A percentile compares a stretch with the other conserved stretches of the same genome.
phyloP scores from a whole-genome alignment of 2,113 vertebrate genomes.

The Ictalurus punctatus region DNA sequence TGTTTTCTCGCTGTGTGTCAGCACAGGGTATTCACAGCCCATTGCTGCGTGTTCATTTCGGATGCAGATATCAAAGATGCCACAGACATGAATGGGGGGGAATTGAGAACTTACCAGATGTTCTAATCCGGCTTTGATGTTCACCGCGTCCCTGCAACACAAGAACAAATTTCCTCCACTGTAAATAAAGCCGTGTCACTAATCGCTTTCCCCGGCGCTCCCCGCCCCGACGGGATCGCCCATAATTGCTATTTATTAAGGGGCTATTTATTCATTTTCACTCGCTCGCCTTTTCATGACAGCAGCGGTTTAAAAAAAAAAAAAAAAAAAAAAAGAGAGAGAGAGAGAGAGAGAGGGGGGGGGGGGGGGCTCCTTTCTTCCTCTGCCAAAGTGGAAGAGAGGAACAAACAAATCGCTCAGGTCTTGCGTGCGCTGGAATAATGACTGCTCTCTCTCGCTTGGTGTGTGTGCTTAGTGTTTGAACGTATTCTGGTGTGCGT shows the following conservation, averaged over 20 bases:
- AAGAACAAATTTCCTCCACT: conserved; percentile 80
- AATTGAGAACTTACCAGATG: conserved; percentile 91
- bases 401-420: conserved; percentile 30
- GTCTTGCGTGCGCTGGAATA: conserved; percentile 20
- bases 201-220: conserved; percentile 37
- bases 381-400: conserved; percentile 31
- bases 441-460: conserved; percentile 11
- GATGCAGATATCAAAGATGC: conserved; percentile 87
- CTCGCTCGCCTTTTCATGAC: conserved; percentile 16
- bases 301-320: neutral
- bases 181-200: conserved; percentile 68
- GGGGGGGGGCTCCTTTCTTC: conserved; percentile 13
- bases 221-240: conserved; percentile 33
- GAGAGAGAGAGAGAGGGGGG: too few species aligned
- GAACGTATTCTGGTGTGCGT: neutral
- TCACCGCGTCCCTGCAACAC: conserved; percentile 81
- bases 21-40: conserved; percentile 83
- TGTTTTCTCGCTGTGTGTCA: conserved; percentile 76
- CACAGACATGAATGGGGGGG: conserved; percentile 81
- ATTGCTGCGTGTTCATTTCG: conserved; percentile 83
- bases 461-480: conserved; percentile 10
- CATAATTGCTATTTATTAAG: conserved; percentile 39
- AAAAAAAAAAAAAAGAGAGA: too few species aligned
- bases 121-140: conserved; percentile 88
- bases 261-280: conserved; percentile 19